Evolutionary conservation across 1,140 invertebrate genomes (phyloP).

Genomic region (Panulirus ornatus): DNA sequence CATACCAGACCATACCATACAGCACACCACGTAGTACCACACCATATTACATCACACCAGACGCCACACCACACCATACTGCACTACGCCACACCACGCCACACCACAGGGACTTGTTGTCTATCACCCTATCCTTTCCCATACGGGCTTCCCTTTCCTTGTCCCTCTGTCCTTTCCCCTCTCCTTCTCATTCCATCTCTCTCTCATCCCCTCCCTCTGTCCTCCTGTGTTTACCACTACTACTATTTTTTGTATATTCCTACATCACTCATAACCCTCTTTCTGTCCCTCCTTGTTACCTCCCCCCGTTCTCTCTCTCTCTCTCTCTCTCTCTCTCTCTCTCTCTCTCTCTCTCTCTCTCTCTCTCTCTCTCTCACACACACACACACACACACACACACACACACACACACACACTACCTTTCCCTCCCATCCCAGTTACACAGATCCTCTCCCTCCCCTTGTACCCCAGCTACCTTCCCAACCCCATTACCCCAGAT

Average conservation of each 20-base stretch:
- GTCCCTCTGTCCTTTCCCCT: not conserved
- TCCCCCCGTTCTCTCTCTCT: not conserved
- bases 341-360: not conserved
- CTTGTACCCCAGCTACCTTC: not conserved
- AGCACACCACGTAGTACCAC: no score
- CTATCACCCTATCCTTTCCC: not conserved
- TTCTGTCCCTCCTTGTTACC: not conserved
- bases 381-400: conserved; percentile 7
- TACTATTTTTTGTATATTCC: no score
- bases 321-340: not conserved
- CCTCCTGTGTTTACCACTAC: no score
- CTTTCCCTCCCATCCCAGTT: not conserved
- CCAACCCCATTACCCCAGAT: not conserved
- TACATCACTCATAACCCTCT: not conserved
- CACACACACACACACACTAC: no score
- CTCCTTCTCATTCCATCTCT: not conserved
- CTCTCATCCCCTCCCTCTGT: not conserved
- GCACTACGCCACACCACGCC: no score
- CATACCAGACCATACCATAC: no score
- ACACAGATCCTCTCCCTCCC: not conserved
- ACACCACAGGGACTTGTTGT: no score
- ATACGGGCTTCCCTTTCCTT: not conserved
- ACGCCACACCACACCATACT: no score
- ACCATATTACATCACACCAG: no score
- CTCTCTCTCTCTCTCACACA: not conserved